Conservation (phyloP, 2,888 invertebrate species). For the Thumatha senex region DNA sequence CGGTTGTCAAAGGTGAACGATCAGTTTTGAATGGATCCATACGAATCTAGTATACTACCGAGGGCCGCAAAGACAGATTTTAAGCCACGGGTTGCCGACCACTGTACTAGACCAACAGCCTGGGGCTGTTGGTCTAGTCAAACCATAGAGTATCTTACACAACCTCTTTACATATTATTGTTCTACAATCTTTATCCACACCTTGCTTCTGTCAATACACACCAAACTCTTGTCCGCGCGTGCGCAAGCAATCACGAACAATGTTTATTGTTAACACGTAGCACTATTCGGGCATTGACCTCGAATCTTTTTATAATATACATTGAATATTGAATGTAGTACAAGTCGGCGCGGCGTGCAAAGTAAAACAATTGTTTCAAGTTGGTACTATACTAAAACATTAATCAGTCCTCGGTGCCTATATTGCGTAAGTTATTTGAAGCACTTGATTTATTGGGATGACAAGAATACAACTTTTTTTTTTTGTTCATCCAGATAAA, state of each 20-base stretch:
- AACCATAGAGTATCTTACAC: background rate
- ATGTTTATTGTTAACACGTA: conserved; percentile 28
- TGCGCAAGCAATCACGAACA: conserved; percentile 57
- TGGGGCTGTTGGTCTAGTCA: no score
- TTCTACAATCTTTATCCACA: conserved; percentile 17
- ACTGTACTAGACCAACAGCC: no score
- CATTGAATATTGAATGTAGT: no score
- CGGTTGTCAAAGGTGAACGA: no score
- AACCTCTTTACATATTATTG: background rate
- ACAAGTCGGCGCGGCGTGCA: conserved; percentile 15
- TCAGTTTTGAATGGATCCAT: no score
- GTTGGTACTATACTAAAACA: no score
- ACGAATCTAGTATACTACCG: no score
- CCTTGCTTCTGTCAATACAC: conserved; percentile 11
- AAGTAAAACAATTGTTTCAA: conserved; percentile 29
- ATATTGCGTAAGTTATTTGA: conserved; percentile 3
- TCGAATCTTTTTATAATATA: conserved; percentile 23
- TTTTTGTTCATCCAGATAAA: no score
- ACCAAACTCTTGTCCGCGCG: conserved; percentile 33
- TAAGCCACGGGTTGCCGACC: no score
- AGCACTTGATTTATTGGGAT: background rate
- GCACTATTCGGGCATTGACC: conserved; percentile 12
- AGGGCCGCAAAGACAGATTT: no score
- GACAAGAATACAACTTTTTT: conserved; percentile 1
- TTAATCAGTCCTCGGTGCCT: conserved; percentile 4